phyloP scores from a whole-genome alignment of 2,888 invertebrate species.

The Biston stratarius region DNA sequence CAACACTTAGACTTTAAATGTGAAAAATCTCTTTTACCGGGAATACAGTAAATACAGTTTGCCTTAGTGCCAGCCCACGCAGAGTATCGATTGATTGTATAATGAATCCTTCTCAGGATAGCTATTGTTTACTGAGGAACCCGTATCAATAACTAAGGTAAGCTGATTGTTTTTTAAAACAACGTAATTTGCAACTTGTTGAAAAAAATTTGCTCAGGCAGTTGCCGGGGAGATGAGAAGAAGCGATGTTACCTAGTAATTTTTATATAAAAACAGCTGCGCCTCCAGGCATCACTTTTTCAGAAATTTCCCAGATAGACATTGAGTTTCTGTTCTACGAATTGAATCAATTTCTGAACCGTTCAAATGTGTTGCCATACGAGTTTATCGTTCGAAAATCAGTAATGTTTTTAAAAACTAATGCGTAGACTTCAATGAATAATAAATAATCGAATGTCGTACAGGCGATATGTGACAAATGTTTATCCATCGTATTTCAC shows the following conservation, averaged over 20 bases:
- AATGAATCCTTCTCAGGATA: neutral
- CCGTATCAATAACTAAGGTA: neutral
- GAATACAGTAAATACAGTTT: neutral
- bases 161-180: neutral
- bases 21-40: neutral
- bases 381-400: too few relatives aligned
- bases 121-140: neutral
- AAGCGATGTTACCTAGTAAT: neutral
- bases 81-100: neutral
- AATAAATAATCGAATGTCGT: too few relatives aligned
- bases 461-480: too few relatives aligned
- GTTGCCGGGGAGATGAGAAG: neutral
- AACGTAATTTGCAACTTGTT: neutral
- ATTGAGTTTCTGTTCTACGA: too few relatives aligned
- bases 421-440: too few relatives aligned
- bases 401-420: too few relatives aligned
- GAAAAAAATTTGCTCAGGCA: too few relatives aligned
- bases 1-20: conserved; percentile 7
- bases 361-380: too few relatives aligned
- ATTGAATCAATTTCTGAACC: too few relatives aligned
- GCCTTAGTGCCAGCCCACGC: neutral
- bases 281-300: too few relatives aligned
- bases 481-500: too few relatives aligned
- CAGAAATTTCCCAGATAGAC: too few relatives aligned
- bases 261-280: neutral